Evolutionary conservation across 2,113 vertebrate species (phyloP).

Genomic region (Urocitellus parryii): DNA sequence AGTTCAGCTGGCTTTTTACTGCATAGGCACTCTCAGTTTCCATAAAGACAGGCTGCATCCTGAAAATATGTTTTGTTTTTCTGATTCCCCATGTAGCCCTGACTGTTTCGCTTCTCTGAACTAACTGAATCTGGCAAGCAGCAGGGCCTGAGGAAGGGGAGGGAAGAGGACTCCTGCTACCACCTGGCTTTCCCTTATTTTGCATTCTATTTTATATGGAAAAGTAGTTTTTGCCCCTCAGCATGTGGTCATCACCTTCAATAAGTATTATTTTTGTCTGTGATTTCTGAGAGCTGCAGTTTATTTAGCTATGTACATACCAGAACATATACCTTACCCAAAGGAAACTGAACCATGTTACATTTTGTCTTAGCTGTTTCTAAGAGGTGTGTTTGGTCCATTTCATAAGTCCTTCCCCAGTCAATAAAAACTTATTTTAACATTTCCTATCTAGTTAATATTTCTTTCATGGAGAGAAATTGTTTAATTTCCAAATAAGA

Average conservation of each 20-base stretch:
- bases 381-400: neutral
- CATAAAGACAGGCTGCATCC: neutral
- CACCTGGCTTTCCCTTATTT: neutral
- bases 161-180: neutral
- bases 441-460: neutral
- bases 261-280: neutral
- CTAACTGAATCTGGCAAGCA: constrained; percentile 35
- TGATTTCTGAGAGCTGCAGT: neutral
- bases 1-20: neutral
- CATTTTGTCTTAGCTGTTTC: neutral
- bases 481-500: constrained; percentile 11
- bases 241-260: neutral
- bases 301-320: neutral
- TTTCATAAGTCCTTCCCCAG: neutral
- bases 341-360: neutral
- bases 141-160: neutral
- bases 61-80: constrained; percentile 14
- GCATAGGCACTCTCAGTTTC: neutral
- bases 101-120: neutral
- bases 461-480: constrained; percentile 49
- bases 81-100: neutral
- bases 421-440: neutral
- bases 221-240: constrained; percentile 20
- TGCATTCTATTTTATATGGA: neutral
- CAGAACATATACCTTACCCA: neutral